Percentiles rank a stretch among this genome's conserved stretches.
Conservation (phyloP, 2,888 invertebrate genomes). For the Zhuqinia jingwanae region DNA sequence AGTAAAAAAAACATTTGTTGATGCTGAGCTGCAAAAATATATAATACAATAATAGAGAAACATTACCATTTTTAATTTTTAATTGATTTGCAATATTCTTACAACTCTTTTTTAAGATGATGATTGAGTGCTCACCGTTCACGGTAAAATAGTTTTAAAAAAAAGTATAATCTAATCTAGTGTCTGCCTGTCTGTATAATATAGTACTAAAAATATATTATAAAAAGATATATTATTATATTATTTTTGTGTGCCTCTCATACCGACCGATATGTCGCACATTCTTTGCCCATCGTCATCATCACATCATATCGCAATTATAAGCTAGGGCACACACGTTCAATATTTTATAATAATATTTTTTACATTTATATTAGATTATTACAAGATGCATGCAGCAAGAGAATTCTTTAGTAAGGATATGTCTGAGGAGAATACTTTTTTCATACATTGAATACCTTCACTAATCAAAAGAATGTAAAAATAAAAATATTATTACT, state of each 20-base stretch:
- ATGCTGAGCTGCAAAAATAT: constrained; percentile 8
- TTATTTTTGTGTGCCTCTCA: not conserved
- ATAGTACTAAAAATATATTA: not conserved
- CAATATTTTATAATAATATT: constrained; percentile 26
- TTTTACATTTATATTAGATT: not conserved
- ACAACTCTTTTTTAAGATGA: constrained; percentile 3
- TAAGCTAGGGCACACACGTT: constrained; percentile 4
- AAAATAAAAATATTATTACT: not conserved
- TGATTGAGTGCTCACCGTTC: constrained; percentile 7
- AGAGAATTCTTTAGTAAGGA: too few relatives aligned
- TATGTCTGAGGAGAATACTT: too few relatives aligned
- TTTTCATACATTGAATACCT: not conserved
- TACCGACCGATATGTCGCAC: constrained; percentile 21
- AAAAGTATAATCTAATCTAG: too few relatives aligned
- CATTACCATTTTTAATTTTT: constrained; percentile 38
- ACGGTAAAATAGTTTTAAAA: not conserved
- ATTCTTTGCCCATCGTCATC: constrained; percentile 19
- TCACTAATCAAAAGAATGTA: constrained; percentile 2
- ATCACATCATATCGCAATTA: not conserved
- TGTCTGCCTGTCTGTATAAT: too few relatives aligned
- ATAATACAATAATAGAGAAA: constrained; percentile 1
- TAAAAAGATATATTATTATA: not conserved
- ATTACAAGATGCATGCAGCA: too few relatives aligned
- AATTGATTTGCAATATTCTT: constrained; percentile 10
- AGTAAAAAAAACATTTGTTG: too few relatives aligned